These are phyloP conservation scores for Rhea americana DNA, from an alignment of 2,113 vertebrate species.

Conservation along the genomic window DNA sequence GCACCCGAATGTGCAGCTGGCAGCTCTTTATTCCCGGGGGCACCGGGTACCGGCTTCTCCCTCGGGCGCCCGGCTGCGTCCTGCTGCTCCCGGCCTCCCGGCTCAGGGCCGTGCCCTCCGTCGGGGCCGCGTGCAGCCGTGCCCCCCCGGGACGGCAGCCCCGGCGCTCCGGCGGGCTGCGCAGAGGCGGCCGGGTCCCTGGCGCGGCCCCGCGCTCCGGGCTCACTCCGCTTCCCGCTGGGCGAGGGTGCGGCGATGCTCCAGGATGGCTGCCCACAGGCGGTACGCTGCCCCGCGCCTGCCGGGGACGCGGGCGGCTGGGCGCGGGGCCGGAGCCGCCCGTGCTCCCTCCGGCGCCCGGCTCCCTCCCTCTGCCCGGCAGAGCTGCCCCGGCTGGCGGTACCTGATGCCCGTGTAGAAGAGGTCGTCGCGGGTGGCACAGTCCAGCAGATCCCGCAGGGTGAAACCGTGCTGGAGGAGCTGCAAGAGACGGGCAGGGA, in stretches of 20 bases:
- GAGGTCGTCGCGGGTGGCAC: slow-evolving; percentile 84
- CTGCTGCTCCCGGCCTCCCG: neutral
- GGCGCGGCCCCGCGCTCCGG: neutral
- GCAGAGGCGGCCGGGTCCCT: no score
- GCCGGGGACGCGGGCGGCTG: neutral
- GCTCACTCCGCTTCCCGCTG: neutral
- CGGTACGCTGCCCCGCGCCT: slow-evolving; percentile 86
- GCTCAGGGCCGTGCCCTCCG: neutral
- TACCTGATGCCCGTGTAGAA: slow-evolving; percentile 81
- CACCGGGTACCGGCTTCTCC: neutral
- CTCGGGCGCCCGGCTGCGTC: fast-evolving
- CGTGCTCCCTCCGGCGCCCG: neutral
- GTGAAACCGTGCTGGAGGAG: slow-evolving; percentile 83
- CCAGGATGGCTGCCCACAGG: slow-evolving; percentile 83
- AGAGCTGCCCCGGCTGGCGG: fast-evolving
- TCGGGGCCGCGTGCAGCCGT: fast-evolving
- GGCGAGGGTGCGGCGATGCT: slow-evolving; percentile 56
- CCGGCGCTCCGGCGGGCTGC: neutral
- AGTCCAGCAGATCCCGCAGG: slow-evolving; percentile 79
- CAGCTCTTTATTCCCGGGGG: neutral
- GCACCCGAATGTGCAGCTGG: neutral
- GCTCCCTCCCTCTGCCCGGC: fast-evolving
- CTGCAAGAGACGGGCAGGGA: slow-evolving; percentile 54
- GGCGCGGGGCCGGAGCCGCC: neutral
- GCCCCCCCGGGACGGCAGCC: no score